phyloP scores from a whole-genome alignment of 2,888 invertebrate species.

The Opisthograptis luteolata region DNA sequence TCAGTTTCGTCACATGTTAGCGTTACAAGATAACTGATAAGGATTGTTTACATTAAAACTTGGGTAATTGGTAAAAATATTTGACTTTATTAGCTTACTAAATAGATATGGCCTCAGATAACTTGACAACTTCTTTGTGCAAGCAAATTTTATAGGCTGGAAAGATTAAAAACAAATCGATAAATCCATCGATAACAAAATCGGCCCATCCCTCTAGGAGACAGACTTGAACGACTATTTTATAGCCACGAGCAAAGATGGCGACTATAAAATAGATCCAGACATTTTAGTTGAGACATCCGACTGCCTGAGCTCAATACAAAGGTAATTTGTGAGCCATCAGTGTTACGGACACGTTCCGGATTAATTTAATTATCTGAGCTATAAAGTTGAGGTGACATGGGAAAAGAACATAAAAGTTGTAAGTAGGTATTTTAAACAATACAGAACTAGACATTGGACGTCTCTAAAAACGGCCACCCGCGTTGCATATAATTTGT shows the following conservation, averaged over 20 bases:
- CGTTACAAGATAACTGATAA: too few species aligned
- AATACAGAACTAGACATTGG: background rate
- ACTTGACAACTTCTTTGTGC: too few species aligned
- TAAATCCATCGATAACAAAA: slow-evolving; percentile 4
- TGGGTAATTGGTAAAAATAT: too few species aligned
- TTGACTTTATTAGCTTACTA: too few species aligned
- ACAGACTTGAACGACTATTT: slow-evolving; percentile 19
- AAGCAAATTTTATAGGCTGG: background rate
- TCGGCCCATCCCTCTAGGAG: slow-evolving; percentile 10
- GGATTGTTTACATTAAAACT: too few species aligned
- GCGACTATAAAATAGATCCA: slow-evolving; percentile 28
- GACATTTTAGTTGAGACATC: slow-evolving; percentile 29
- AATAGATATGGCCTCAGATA: too few species aligned
- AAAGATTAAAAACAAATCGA: slow-evolving; percentile 12
- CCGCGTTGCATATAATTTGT: too few species aligned
- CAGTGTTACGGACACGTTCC: slow-evolving; percentile 29
- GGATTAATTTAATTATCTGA: slow-evolving; percentile 27
- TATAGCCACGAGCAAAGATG: slow-evolving; percentile 13
- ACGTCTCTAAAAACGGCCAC: too few species aligned
- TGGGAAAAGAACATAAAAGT: slow-evolving; percentile 4
- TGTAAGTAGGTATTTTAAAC: background rate
- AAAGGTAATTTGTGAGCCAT: slow-evolving; percentile 34
- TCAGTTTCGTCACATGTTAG: too few species aligned
- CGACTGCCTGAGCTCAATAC: slow-evolving; percentile 18
- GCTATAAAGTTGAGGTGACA: slow-evolving; percentile 17